A percentile compares a stretch with the other conserved stretches of the same genome.
phyloP scores from a whole-genome alignment of 2,888 invertebrate genomes.

The Arctia plantaginis region DNA sequence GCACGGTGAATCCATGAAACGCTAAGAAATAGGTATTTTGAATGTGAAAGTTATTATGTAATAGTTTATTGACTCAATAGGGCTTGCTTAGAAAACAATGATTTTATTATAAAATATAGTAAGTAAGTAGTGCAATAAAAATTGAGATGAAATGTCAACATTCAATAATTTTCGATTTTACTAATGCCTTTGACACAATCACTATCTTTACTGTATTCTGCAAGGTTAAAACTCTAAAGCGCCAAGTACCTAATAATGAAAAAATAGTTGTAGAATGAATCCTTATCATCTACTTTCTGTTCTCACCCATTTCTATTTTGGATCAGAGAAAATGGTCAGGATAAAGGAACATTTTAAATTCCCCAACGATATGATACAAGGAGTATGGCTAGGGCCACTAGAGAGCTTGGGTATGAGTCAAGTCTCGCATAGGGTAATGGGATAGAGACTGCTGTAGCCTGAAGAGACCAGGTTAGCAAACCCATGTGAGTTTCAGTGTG shows the following conservation, averaged over 20 bases:
- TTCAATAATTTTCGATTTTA: too few relatives aligned
- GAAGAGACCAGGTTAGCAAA: too few relatives aligned
- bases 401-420: not conserved
- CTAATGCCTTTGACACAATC: not conserved
- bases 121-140: too few relatives aligned
- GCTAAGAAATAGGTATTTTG: too few relatives aligned
- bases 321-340: not conserved
- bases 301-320: not conserved
- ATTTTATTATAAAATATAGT: not conserved
- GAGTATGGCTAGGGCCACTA: not conserved
- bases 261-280: not conserved
- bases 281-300: not conserved
- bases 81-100: not conserved
- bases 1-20: too few relatives aligned
- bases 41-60: conserved; percentile 19
- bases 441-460: not conserved
- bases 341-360: not conserved
- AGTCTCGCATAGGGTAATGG: not conserved
- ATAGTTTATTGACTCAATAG: conserved; percentile 26
- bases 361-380: too few relatives aligned
- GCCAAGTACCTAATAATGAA: not conserved
- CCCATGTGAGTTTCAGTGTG: too few relatives aligned
- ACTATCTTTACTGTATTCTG: not conserved
- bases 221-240: not conserved
- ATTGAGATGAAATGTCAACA: too few relatives aligned